phyloP scores from a whole-genome alignment of 2,113 vertebrate species.

The Microcebus lehilahytsara region DNA sequence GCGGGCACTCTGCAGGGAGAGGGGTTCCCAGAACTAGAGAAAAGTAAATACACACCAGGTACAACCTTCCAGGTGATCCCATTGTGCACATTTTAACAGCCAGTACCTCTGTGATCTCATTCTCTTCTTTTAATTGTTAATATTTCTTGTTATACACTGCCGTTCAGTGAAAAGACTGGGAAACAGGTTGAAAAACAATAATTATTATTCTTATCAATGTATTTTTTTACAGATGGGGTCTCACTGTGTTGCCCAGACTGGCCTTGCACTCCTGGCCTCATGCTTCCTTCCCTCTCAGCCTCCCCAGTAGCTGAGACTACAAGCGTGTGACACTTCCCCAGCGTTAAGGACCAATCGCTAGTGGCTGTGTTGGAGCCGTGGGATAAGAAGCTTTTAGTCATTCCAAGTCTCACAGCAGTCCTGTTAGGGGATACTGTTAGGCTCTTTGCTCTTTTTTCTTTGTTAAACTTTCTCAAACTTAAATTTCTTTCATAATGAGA shows the following conservation, averaged over 20 bases:
- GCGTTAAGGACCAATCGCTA: not conserved
- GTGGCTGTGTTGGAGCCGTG: not conserved
- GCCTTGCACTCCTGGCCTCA: not conserved
- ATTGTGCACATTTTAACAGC: not conserved
- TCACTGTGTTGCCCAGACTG: not conserved
- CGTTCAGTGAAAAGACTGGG: not conserved
- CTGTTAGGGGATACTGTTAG: no score
- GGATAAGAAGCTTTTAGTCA: not conserved
- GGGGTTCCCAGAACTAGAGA: not conserved
- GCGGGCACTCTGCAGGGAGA: accelerated
- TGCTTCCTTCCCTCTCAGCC: not conserved
- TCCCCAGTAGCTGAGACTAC: not conserved
- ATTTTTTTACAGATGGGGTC: not conserved
- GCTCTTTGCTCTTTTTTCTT: not conserved
- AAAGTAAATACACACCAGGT: not conserved
- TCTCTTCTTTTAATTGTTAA: not conserved
- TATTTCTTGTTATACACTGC: not conserved
- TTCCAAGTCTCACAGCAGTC: not conserved
- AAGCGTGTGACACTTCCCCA: not conserved
- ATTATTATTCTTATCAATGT: no score
- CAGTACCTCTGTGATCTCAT: not conserved
- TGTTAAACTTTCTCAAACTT: not conserved
- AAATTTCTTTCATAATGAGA: not conserved
- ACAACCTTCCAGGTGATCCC: not conserved
- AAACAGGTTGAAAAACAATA: not conserved